Evolutionary conservation across 2,797 vertebrate genomes (phyloP), one percentile per base, ranked within the genome.

Genomic region (Acanthis flammea): DNA sequence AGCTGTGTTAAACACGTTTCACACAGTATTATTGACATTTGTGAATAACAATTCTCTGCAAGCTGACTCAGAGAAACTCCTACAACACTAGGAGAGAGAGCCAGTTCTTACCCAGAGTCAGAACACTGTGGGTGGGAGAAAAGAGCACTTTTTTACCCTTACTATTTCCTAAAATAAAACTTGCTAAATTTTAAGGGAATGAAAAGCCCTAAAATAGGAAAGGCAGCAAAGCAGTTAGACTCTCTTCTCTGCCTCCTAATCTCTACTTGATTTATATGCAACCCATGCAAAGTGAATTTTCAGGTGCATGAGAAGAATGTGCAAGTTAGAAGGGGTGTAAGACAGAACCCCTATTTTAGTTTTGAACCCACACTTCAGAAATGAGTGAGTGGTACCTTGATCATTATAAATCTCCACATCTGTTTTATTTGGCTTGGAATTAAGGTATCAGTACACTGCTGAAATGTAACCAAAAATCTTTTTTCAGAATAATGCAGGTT

Each of bases 21-120:
- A 67, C 78, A 58, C 57, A 77, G 35, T 72, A 80, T 73, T 95
- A 94, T 11, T 93, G 90, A 89, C 74, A 51, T 91, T 68, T 81
- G 75, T 66, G 61, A 95, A 94, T 83, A 96, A 91, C 78, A 67
- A 54, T 77, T 95, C 81, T 63, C 48, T 24, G 45, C 31, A 65
- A 94, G 88, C 88, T 97, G 95, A 95, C 92, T 97, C 92, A 95
- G 86, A 95, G 23, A 92, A 94, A 96, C 94, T 96, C 94, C 93
- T 86, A 93, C 94, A 89, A 22, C 57, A 41, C 39, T 57, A 66
- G 42, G 54, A 63, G 75, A 93, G 71, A 80, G 50, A 74, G 84
- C 39, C 91, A 93, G 86, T 51, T 95, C 90, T 91, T 50, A 96
- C 21, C 81, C 86, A 88, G 77, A 93, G 72, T 82, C 92, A 92